Base-by-base conservation (phyloP, 2,888 invertebrate genomes). In the Macaria liturata region DNA sequence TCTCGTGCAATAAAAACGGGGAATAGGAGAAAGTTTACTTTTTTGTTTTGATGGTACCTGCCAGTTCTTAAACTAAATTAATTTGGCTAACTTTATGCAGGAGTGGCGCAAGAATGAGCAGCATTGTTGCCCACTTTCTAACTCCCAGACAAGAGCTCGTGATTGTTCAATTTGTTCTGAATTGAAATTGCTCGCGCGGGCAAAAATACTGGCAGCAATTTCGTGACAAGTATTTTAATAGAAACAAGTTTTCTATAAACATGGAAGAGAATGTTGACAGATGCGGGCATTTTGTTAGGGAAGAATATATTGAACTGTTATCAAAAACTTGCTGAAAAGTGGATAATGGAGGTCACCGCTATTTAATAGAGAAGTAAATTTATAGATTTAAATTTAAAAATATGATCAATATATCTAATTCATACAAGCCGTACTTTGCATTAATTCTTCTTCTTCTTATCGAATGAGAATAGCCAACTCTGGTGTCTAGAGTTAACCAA, bases 1-100 rank as follows among this genome's bases (percentile, higher is more conserved):
- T 90, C 87, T 88, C 75, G 78, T 79, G 81, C 81, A 86, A 84
- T 86, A 88, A 88, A 66, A 66, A 63, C 66, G 54, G 61, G 64
- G 61, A 65, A 65, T 69, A 66, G 70, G 71, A 68, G 69, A 67
- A 69, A 74, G 71, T 70, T 72, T 71, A 67, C 68, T 64, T 68
- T n/a, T 69, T 72, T 73, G 68, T 70, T 73, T 66, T 63, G 64
- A 64, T 62, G 69, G 67, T 56, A 68, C 68, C 76, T 74, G 72
- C 66, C 73, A 68, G 69, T 70, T 64, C 59, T 65, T 65, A 55
- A 64, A 64, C 62, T 65, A 60, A 67, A 69, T 66, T 71, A 67
- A 71, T 72, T 74, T 71, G 59, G 54, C 47, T 64, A 64, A 65
- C 66, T 66, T 66, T 68, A 65, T 66, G 59, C 64, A 65, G 61